Evolutionary conservation across 2,797 vertebrate species (phyloP).

Genomic region (Anomalospiza imberbis): DNA sequence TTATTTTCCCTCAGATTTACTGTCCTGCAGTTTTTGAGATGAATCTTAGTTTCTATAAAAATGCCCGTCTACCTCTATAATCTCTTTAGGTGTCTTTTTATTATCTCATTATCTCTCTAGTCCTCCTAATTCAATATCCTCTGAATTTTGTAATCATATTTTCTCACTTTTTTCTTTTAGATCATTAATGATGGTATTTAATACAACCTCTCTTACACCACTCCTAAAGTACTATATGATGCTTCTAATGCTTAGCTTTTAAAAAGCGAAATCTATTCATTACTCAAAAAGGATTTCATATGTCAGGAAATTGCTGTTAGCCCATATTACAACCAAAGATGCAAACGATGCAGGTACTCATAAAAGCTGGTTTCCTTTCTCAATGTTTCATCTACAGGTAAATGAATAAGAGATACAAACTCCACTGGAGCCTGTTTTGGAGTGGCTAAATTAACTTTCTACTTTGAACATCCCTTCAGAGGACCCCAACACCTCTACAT

Average conservation of each 20-base stretch:
- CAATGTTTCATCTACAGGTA: not conserved
- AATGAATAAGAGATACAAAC: not conserved
- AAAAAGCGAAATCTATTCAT: not conserved
- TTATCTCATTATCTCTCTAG: slow-evolving; percentile 59
- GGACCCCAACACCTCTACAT: not conserved
- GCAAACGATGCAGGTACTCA: not conserved
- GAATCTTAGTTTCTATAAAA: slow-evolving; percentile 52
- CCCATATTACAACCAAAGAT: not conserved
- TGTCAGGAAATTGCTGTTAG: slow-evolving; percentile 21
- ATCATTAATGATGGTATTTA: slow-evolving; percentile 55
- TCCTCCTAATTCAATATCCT: slow-evolving; percentile 59
- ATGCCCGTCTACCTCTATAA: slow-evolving; percentile 29
- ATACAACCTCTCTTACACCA: not conserved
- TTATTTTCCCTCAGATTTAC: slow-evolving; percentile 60
- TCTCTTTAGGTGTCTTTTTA: slow-evolving; percentile 57
- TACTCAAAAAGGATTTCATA: slow-evolving; percentile 18
- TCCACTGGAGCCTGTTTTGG: not conserved
- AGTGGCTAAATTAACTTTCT: not conserved
- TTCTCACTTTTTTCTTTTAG: slow-evolving; percentile 43
- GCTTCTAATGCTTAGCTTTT: slow-evolving; percentile 36
- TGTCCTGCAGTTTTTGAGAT: slow-evolving; percentile 23
- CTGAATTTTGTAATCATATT: slow-evolving; percentile 53
- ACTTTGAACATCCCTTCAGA: not conserved
- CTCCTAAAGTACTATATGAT: slow-evolving; percentile 23
- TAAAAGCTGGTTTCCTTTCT: not conserved